phyloP scores from a whole-genome alignment of 30 jellyfish, hydroid and myxozoan genomes.

The Turritopsis dohrnii region DNA sequence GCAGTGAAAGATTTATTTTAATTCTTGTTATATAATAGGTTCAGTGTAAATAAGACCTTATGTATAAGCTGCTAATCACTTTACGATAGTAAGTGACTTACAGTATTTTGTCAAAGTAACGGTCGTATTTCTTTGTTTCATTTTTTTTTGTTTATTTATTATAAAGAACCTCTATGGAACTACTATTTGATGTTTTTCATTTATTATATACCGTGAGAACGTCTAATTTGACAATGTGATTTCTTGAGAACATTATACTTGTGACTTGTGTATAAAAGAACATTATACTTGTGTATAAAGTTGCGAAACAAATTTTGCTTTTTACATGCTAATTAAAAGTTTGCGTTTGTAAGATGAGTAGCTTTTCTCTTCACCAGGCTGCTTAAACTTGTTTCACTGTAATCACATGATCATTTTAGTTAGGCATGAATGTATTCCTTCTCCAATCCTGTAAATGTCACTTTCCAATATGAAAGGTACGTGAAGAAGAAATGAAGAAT shows the following conservation, averaged over 20 bases:
- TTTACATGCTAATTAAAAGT: not conserved
- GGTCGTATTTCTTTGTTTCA: not conserved
- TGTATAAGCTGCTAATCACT: not conserved
- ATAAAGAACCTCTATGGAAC: not conserved
- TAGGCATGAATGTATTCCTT: no score
- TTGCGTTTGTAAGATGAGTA: not conserved
- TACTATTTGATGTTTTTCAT: not conserved
- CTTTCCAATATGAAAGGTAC: no score
- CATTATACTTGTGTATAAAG: not conserved
- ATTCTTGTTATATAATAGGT: not conserved
- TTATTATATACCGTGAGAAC: not conserved
- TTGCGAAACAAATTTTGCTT: not conserved
- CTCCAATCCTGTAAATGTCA: no score
- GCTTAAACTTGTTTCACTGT: not conserved
- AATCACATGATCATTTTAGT: no score
- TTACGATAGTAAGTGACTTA: not conserved
- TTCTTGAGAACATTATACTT: not conserved
- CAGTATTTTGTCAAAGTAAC: not conserved
- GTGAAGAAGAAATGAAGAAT: no score
- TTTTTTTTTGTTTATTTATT: not conserved
- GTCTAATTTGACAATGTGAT: not conserved
- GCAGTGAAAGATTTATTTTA: not conserved
- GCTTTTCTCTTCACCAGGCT: not conserved
- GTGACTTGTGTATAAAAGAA: not conserved
- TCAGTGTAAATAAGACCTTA: not conserved